Percentiles rank a stretch among this genome's conserved stretches.
Evolutionary conservation across 2,113 vertebrate genomes (phyloP).

Genomic region (Pomatorhinus ruficollis): DNA sequence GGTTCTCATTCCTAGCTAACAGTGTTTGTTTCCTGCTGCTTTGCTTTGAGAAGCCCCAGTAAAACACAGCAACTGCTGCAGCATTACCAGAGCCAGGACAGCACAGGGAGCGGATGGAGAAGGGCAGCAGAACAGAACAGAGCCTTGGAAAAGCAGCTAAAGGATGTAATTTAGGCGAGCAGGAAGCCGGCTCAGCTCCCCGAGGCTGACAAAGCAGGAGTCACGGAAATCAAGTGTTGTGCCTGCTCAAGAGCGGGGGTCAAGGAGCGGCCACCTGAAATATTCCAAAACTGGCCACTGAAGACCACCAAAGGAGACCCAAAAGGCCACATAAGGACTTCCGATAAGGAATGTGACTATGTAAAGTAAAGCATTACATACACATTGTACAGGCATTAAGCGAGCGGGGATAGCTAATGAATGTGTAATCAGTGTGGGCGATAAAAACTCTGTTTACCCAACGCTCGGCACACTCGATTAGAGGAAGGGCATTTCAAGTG

Average conservation of each 20-base stretch:
- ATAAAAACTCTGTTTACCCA: background rate
- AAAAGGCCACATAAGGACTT: background rate
- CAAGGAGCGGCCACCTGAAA: background rate
- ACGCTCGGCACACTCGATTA: background rate
- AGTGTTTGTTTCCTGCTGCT: background rate
- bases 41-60: background rate
- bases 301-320: background rate
- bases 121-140: background rate
- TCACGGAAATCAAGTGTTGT: accelerated
- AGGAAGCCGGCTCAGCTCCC: background rate
- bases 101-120: background rate
- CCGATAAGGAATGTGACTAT: background rate
- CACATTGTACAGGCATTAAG: background rate
- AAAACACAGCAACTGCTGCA: accelerated
- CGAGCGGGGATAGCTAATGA: background rate
- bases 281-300: background rate
- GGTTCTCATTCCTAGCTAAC: background rate
- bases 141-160: background rate
- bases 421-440: background rate
- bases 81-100: too few relatives aligned
- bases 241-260: too few relatives aligned
- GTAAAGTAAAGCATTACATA: background rate
- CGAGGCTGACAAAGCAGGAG: background rate
- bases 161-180: background rate
- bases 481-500: background rate